A percentile compares a stretch with the other conserved stretches of the same genome.
phyloP scores from a whole-genome alignment of 2,888 invertebrate genomes.

The Slavum lentiscoides region DNA sequence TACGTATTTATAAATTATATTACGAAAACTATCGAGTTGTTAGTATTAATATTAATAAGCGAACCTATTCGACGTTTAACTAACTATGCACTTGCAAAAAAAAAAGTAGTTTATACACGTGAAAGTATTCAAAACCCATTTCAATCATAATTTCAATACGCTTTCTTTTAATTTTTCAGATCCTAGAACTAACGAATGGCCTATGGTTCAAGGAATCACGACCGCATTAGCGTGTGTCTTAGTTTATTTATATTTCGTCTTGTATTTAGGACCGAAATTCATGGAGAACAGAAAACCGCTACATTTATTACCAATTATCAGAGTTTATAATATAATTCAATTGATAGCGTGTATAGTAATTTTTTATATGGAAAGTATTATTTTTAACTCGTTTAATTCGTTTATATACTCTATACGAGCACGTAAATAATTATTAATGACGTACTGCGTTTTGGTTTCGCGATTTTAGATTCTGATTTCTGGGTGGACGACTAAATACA shows the following conservation, averaged over 20 bases:
- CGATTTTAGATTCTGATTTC: slow-evolving; percentile 65
- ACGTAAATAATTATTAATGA: not conserved
- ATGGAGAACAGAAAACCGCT: slow-evolving; percentile 74
- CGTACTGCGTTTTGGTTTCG: not conserved
- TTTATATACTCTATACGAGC: not conserved
- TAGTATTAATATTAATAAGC: too few relatives aligned
- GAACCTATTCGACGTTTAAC: too few relatives aligned
- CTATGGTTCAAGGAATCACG: slow-evolving; percentile 68
- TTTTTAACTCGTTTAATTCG: slow-evolving; percentile 56
- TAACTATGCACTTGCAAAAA: too few relatives aligned
- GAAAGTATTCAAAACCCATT: not conserved
- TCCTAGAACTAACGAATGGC: slow-evolving; percentile 68
- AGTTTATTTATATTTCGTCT: slow-evolving; percentile 66
- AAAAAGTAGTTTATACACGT: too few relatives aligned
- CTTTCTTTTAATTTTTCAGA: slow-evolving; percentile 60
- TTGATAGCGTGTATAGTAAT: slow-evolving; percentile 32
- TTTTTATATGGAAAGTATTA: slow-evolving; percentile 45
- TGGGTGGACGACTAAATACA: slow-evolving; percentile 68
- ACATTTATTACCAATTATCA: slow-evolving; percentile 68
- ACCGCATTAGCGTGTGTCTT: slow-evolving; percentile 63
- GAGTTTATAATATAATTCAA: slow-evolving; percentile 64
- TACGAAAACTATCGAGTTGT: too few relatives aligned
- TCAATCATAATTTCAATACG: not conserved
- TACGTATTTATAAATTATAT: too few relatives aligned
- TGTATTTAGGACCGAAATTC: slow-evolving; percentile 66